These are phyloP conservation scores for Cinara cedri DNA, from an alignment of 2,888 invertebrate species.

Conservation along the genomic window DNA sequence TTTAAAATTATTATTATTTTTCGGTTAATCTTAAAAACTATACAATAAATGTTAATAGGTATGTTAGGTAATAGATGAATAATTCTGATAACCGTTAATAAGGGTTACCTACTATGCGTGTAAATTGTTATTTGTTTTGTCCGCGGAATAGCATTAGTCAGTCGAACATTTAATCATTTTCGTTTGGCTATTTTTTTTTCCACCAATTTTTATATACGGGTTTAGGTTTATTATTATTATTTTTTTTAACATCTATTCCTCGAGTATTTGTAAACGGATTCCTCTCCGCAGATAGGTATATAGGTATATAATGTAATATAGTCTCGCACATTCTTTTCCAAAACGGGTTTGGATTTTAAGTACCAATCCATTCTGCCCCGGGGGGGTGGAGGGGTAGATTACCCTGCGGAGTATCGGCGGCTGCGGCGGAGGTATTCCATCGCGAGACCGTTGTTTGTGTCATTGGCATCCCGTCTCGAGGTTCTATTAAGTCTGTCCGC, in stretches of 20 bases:
- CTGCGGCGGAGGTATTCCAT: background rate
- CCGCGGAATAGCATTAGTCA: background rate
- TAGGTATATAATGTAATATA: no score
- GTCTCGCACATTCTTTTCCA: slow-evolving; percentile 19
- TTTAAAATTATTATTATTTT: no score
- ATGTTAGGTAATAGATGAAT: no score
- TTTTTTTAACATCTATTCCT: no score
- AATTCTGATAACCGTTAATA: no score
- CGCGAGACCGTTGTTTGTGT: slow-evolving; percentile 46
- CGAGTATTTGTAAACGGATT: no score
- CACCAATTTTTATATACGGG: slow-evolving; percentile 6
- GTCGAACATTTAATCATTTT: slow-evolving; percentile 16
- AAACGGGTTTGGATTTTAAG: slow-evolving; percentile 48
- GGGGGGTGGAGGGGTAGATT: slow-evolving; percentile 29
- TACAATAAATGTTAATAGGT: no score
- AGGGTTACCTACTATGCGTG: no score
- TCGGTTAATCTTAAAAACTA: no score
- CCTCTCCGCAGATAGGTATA: no score
- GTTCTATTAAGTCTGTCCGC: slow-evolving; percentile 42
- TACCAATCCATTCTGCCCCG: slow-evolving; percentile 21
- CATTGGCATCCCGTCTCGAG: slow-evolving; percentile 45
- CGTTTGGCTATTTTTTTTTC: slow-evolving; percentile 10
- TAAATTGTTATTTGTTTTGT: background rate
- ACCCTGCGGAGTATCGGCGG: slow-evolving; percentile 14
- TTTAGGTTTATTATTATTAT: no score